Evolutionary conservation across 2,888 invertebrate species (phyloP).

Genomic region (Hirtodrosophila confusa): DNA sequence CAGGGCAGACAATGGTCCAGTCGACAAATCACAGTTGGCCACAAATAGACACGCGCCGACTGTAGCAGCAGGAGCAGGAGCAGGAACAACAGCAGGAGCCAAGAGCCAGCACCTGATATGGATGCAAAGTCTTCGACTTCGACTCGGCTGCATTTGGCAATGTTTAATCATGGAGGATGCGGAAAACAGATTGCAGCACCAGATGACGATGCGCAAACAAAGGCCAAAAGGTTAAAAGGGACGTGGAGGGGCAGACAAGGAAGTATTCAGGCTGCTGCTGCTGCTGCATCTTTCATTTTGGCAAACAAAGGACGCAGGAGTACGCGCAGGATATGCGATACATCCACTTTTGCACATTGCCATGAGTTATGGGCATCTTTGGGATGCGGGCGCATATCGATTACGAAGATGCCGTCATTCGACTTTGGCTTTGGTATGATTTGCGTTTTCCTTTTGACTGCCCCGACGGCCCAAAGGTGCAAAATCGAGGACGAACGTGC

Average conservation of each 20-base stretch:
- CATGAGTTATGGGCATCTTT: slow-evolving; percentile 76
- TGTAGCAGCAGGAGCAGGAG: slow-evolving; percentile 2
- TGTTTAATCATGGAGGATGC: slow-evolving; percentile 68
- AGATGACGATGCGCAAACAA: slow-evolving; percentile 66
- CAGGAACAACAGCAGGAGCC: slow-evolving; percentile 1
- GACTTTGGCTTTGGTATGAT: slow-evolving; percentile 56
- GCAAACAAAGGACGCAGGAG: slow-evolving; percentile 55
- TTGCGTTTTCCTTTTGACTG: slow-evolving; percentile 65
- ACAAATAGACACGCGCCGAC: slow-evolving; percentile 71
- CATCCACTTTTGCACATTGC: slow-evolving; percentile 82
- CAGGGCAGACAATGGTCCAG: slow-evolving; percentile 39
- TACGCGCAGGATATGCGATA: slow-evolving; percentile 70
- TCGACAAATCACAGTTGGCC: slow-evolving; percentile 76
- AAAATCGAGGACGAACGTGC: slow-evolving; percentile 66
- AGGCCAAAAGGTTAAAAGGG: slow-evolving; percentile 54
- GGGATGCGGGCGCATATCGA: slow-evolving; percentile 78
- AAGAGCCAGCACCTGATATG: slow-evolving; percentile 51
- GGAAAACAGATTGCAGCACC: slow-evolving; percentile 75
- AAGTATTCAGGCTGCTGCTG: slow-evolving; percentile 11
- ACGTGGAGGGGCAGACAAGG: slow-evolving; percentile 21
- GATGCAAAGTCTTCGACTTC: slow-evolving; percentile 27
- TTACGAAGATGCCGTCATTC: slow-evolving; percentile 49
- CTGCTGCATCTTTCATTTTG: slow-evolving; percentile 57
- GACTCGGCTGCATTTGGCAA: slow-evolving; percentile 66
- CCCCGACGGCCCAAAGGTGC: slow-evolving; percentile 58